phyloP scores from a whole-genome alignment of 2,888 invertebrate species.

The Polydrusus tereticollis region DNA sequence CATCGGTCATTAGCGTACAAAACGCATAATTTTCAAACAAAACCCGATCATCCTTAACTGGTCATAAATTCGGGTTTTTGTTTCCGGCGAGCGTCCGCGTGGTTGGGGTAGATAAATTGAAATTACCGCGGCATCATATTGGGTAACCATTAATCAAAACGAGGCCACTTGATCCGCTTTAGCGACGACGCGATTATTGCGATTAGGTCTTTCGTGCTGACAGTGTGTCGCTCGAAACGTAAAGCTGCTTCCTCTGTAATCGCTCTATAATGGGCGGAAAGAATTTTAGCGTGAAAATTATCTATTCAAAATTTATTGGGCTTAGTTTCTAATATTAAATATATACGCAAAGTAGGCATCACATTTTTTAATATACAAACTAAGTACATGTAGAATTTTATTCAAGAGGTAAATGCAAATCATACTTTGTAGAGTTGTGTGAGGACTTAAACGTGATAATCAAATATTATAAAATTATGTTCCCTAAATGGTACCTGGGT shows the following conservation, averaged over 20 bases:
- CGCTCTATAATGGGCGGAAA: slow-evolving; percentile 7
- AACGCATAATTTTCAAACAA: slow-evolving; percentile 47
- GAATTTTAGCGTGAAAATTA: no score
- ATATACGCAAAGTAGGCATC: no score
- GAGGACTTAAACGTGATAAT: no score
- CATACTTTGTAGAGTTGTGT: no score
- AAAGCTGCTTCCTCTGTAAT: slow-evolving; percentile 35
- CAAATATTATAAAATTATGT: no score
- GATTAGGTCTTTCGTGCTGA: slow-evolving; percentile 37
- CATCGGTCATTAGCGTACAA: slow-evolving; percentile 45
- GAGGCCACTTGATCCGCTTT: slow-evolving; percentile 51
- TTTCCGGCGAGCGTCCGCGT: slow-evolving; percentile 45
- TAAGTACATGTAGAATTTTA: no score
- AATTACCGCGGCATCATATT: slow-evolving; percentile 59
- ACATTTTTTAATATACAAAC: no score
- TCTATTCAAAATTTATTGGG: no score
- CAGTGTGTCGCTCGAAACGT: slow-evolving; percentile 28
- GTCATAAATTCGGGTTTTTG: slow-evolving; percentile 49
- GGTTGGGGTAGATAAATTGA: slow-evolving; percentile 49
- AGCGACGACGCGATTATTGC: slow-evolving; percentile 42
- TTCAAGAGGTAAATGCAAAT: no score
- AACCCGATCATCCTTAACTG: slow-evolving; percentile 48
- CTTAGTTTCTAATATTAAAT: no score
- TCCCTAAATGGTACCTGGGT: no score
- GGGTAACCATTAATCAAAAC: slow-evolving; percentile 62